Conservation (phyloP, 2,113 vertebrate genomes). For the Elgaria multicarinata region DNA sequence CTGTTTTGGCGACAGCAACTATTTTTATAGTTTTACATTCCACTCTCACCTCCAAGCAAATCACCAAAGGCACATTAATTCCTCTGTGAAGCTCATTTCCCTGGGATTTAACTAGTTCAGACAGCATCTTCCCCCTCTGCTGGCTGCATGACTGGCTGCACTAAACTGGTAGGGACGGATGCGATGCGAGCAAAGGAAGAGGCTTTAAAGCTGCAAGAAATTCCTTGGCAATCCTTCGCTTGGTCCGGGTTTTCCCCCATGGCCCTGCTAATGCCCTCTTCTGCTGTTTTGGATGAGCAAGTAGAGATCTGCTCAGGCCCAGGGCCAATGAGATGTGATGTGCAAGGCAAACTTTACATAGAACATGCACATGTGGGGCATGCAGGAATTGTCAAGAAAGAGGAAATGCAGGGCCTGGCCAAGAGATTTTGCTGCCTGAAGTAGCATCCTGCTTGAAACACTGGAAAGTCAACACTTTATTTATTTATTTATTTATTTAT, state of each 20-base stretch:
- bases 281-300: background rate
- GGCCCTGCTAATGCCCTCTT: background rate
- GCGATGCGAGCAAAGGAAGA: background rate
- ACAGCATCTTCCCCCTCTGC: background rate
- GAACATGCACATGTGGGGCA: background rate
- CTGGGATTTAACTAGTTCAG: background rate
- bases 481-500: no score
- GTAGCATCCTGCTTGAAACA: no score
- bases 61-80: background rate
- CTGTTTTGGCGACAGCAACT: background rate
- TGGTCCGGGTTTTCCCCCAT: background rate
- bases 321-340: background rate
- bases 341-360: background rate
- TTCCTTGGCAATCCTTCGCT: background rate
- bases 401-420: background rate
- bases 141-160: background rate
- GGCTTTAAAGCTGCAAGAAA: background rate
- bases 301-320: background rate
- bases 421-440: background rate
- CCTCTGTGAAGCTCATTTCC: background rate
- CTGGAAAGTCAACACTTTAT: no score
- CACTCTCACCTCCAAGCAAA: background rate
- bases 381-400: no score
- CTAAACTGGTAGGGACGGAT: background rate
- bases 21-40: background rate